These are phyloP conservation scores for Euproctis similis DNA, from an alignment of 2,888 invertebrate genomes.

Conservation along the genomic window DNA sequence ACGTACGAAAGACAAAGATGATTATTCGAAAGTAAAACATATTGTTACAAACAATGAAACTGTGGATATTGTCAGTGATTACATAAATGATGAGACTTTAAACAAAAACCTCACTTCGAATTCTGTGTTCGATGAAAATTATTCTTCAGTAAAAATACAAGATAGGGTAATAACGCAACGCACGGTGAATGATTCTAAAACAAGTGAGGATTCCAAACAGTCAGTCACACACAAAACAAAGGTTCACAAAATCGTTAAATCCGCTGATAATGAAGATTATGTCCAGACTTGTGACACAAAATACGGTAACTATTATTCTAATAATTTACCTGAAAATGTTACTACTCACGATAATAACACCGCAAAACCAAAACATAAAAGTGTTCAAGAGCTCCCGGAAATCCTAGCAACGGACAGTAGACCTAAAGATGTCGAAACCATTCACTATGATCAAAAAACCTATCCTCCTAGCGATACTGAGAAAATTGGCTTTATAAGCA, in stretches of 20 bases:
- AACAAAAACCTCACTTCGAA: slow-evolving; percentile 16
- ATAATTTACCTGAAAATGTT: too few species aligned
- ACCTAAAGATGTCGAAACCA: neutral
- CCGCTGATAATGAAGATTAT: slow-evolving; percentile 19
- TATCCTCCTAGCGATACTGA: slow-evolving; percentile 14
- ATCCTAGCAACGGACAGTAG: neutral
- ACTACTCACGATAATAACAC: slow-evolving; percentile 7
- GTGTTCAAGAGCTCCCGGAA: neutral
- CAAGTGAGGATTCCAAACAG: slow-evolving; percentile 14
- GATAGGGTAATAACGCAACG: slow-evolving; percentile 20
- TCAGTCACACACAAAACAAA: slow-evolving; percentile 12
- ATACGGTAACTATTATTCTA: slow-evolving; percentile 16
- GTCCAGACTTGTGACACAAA: slow-evolving; percentile 14
- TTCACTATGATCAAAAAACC: neutral
- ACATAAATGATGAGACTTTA: slow-evolving; percentile 3
- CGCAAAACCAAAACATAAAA: neutral
- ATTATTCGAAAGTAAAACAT: slow-evolving; percentile 2
- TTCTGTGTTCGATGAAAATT: slow-evolving; percentile 11
- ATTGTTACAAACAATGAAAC: slow-evolving; percentile 2
- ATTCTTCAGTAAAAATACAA: slow-evolving; percentile 18
- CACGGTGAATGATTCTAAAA: slow-evolving; percentile 19
- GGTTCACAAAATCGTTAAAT: slow-evolving; percentile 20
- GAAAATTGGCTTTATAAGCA: slow-evolving; percentile 29
- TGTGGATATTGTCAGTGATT: neutral
- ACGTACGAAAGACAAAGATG: slow-evolving; percentile 2